Conservation (phyloP, 2,797 vertebrate genomes). For the Crypturellus tataupa region DNA sequence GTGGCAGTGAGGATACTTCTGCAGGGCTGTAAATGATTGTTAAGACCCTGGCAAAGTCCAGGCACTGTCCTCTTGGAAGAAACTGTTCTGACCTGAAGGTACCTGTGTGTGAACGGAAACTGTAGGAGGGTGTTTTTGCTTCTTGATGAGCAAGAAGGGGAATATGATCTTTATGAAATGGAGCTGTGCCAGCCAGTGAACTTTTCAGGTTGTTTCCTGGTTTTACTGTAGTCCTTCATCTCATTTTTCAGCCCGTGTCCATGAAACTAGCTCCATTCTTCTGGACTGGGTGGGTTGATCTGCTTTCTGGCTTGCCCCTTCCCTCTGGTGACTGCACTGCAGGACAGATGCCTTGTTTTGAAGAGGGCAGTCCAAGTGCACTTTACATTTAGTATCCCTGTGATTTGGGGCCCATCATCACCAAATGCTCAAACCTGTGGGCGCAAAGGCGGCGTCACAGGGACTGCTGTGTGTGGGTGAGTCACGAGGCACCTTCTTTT, state of each 20-base stretch:
- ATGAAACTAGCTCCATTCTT: background rate
- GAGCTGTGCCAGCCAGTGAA: background rate
- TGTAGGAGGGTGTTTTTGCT: background rate
- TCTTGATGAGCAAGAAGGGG: background rate
- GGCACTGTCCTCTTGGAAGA: background rate
- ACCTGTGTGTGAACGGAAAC: background rate
- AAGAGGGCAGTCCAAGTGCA: background rate
- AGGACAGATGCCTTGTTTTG: background rate
- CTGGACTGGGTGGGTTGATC: background rate
- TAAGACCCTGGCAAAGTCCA: constrained; percentile 22
- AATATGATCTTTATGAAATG: background rate
- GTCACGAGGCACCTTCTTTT: background rate
- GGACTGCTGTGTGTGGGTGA: background rate
- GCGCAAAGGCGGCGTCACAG: background rate
- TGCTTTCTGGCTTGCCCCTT: background rate
- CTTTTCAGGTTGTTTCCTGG: background rate
- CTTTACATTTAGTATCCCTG: background rate
- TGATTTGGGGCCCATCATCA: background rate
- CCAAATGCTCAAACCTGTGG: background rate
- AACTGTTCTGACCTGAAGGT: background rate
- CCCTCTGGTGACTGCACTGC: background rate
- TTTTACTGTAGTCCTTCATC: background rate
- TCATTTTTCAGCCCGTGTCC: background rate
- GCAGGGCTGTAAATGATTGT: background rate
- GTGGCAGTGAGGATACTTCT: background rate